Evolutionary conservation across 2,113 vertebrate genomes (phyloP).

Genomic region (Upupa epops): DNA sequence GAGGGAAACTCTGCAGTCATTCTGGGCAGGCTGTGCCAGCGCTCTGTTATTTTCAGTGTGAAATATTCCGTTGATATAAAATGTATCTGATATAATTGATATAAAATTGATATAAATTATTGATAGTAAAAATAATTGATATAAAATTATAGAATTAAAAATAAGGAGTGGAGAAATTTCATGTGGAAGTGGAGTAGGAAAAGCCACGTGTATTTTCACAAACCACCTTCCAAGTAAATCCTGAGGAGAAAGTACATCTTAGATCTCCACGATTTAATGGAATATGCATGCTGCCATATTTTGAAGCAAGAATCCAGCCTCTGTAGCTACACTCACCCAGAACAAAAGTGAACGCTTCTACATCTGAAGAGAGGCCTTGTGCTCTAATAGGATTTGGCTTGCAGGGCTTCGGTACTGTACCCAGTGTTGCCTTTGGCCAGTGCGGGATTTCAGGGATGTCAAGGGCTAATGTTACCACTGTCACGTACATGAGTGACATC

Average conservation of each 20-base stretch:
- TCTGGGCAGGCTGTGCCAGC: too few relatives aligned
- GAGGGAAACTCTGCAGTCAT: too few relatives aligned
- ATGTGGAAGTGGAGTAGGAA: background rate
- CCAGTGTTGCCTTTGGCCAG: background rate
- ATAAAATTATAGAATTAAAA: background rate
- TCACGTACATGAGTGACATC: constrained; percentile 8
- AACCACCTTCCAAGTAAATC: background rate
- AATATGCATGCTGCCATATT: background rate
- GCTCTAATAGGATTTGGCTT: background rate
- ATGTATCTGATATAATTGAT: too few relatives aligned
- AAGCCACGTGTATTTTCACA: background rate
- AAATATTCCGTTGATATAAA: background rate
- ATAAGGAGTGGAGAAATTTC: background rate
- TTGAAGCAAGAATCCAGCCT: background rate
- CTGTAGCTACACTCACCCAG: background rate
- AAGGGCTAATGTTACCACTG: background rate
- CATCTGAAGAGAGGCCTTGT: background rate
- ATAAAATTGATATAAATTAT: too few relatives aligned
- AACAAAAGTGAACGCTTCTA: background rate
- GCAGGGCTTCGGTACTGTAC: background rate
- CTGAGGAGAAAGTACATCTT: background rate
- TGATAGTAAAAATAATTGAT: too few relatives aligned
- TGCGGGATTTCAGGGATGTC: background rate
- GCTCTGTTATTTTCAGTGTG: too few relatives aligned
- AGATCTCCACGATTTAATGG: background rate